phyloP scores from a whole-genome alignment of 2,888 invertebrate genomes.

The Nezara viridula region DNA sequence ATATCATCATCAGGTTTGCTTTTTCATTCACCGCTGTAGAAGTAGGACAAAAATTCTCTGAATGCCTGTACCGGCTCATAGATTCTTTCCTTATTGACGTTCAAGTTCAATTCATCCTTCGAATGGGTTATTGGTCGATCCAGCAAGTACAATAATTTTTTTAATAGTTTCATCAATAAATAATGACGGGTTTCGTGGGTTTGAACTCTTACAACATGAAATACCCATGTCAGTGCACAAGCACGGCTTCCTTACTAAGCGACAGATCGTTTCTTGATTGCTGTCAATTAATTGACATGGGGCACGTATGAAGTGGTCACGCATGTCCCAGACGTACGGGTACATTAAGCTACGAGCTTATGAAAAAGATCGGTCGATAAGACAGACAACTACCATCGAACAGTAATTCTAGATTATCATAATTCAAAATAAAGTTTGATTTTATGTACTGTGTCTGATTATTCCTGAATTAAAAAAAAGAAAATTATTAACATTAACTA shows the following conservation, averaged over 20 bases:
- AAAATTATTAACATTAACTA: too few species aligned
- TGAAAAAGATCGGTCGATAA: too few species aligned
- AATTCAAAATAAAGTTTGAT: too few species aligned
- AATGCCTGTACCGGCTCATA: too few species aligned
- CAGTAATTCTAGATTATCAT: too few species aligned
- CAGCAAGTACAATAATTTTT: neutral
- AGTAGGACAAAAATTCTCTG: too few species aligned
- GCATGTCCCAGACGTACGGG: neutral
- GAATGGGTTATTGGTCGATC: neutral
- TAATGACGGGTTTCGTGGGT: neutral
- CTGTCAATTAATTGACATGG: conserved; percentile 11
- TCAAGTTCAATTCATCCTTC: neutral
- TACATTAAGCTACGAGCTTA: neutral
- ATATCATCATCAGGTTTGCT: too few species aligned
- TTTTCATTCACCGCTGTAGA: too few species aligned
- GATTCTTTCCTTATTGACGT: neutral
- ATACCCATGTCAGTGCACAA: too few species aligned
- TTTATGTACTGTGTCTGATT: too few species aligned
- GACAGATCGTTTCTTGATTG: conserved; percentile 11
- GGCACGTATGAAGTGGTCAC: conserved; percentile 15
- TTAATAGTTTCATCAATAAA: neutral
- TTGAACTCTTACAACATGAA: neutral
- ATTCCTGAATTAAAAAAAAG: too few species aligned
- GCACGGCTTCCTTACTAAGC: neutral
- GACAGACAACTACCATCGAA: too few species aligned